Base-by-base conservation (phyloP, 2,797 vertebrate species). In the Gymnothorax javanicus region DNA sequence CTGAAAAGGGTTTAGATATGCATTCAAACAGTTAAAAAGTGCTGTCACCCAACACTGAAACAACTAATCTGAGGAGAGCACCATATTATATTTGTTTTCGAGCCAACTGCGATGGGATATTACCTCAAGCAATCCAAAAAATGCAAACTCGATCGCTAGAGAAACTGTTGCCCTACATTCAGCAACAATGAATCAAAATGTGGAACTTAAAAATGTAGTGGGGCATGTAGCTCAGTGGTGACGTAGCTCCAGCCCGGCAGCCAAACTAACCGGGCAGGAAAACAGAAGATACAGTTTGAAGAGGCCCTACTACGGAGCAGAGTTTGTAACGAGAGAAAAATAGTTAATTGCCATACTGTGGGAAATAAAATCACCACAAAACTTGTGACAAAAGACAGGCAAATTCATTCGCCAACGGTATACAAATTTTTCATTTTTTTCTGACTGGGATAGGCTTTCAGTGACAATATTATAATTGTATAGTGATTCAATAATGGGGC, bases 251-350 rank as follows among this genome's bases (percentile, higher is more conserved):
- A 81, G 33, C 43, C 58, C 5, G 52, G 25, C 73, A 84, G 50
- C 58, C 67, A 82, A 67, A 86, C 67, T 1, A 64, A 86, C 73
- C 27, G 77, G 77, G 57, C 54, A 23, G 54, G 54, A 57, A 54
- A 13, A 33, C 12, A 50, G 56, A 2, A n/a, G 60, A n/a, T 75
- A 43, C 7, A 52, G 33, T 43, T 43, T 43, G 33, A 43, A 43
- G 33, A 43, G 2, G 33, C 33, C 9, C 67, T 71, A 82, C 20
- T 6, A 82, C 25, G 25, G 58, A 20, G 77, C 17, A 50, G n/a
- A 56, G 33, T 43, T 43, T 43, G 33, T 43, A 43, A 43, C 33
- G 33, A 43, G 33, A 43, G 33, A 43, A 43, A 43, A 43, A 43
- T 43, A 43, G 33, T 43, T 43, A 43, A 43, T 43, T 43, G 33